A percentile compares a stretch with the other conserved stretches of the same genome.
phyloP scores from a whole-genome alignment of 2,113 vertebrate genomes.

The Isichthys henryi region DNA sequence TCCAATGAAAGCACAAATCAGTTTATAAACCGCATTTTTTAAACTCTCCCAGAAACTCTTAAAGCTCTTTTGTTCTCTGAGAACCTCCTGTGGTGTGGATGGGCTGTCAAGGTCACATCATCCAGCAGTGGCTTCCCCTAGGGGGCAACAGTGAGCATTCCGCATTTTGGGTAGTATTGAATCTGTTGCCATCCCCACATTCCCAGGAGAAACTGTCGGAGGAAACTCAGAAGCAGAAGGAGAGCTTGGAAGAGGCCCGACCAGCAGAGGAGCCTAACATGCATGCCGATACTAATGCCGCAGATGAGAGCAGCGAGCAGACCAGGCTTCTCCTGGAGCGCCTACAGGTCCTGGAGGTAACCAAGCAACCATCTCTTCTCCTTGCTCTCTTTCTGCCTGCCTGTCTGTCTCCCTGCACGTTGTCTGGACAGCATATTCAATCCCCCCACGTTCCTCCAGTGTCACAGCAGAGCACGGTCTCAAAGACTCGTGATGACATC shows the following conservation, averaged over 20 bases:
- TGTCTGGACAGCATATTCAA: slow-evolving; percentile 30
- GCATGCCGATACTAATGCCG: slow-evolving; percentile 51
- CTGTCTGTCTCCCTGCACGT: slow-evolving; percentile 21
- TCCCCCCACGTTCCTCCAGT: neutral
- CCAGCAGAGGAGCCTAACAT: slow-evolving; percentile 47
- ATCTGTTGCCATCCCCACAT: slow-evolving; percentile 10
- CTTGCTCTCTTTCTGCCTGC: slow-evolving; percentile 1
- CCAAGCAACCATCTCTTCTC: neutral
- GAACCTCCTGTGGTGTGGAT: neutral
- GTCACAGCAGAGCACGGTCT: neutral
- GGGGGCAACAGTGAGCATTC: neutral
- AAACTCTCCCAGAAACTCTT: neutral
- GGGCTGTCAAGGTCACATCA: neutral
- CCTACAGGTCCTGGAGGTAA: slow-evolving; percentile 79
- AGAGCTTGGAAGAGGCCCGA: slow-evolving; percentile 42
- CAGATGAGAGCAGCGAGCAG: slow-evolving; percentile 66
- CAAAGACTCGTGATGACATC: neutral
- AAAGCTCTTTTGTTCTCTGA: neutral
- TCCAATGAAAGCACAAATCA: neutral
- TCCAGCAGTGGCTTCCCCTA: neutral
- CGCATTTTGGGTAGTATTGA: neutral
- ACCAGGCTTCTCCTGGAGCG: slow-evolving; percentile 69
- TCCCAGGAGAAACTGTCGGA: slow-evolving; percentile 74
- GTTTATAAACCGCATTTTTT: neutral
- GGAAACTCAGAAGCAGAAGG: slow-evolving; percentile 62